Base-by-base conservation (phyloP, 2,888 invertebrate genomes). In the Boloria euphrosyne region DNA sequence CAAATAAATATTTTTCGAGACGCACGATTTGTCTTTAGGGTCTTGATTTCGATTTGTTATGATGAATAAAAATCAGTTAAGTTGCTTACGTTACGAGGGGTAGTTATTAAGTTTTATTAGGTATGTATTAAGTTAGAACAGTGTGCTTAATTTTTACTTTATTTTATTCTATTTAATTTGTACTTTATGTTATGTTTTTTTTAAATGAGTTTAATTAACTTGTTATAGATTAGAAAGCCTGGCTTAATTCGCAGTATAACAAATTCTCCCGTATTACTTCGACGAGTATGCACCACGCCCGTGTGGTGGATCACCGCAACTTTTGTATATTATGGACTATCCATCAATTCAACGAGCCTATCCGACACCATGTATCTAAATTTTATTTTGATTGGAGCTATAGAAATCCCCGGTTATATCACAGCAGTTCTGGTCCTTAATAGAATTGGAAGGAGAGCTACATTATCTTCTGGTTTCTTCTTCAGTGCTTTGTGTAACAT, bases 251-350 rank as follows among this genome's bases (percentile, higher is more conserved):
- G 71, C 16, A 83, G 90, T 31, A 89, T 94, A 49, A 74, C 93
- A 16, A 86, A 83, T 47, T 94, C 94, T 0, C 82, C 80, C 1
- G 82, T 89, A 13, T 83, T 95, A 3, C 78, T 94, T 2, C 79
- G 93, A 0, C 85, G 94, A 47, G 80, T 94, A 58, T 71, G 93
- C 17, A 94, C 93, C 62, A 94, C 95, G 62, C 94, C 94, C 16
- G 90, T 95, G 70, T 95, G 95, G 82, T 95, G 95, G 95, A 93
- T 95, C 44, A 94, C 95, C 0, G 94, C 94, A 70, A 94, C 94
- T 0, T 93, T 96, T 69, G 94, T 96, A 6, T 96, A 95, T 82
- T 96, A 95, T 75, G 96, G 96, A 0, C 82, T 96, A n/a, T 95
- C 95, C 4, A 84, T 96, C 59, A 95, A 95, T 80, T 94, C 96